Evolutionary conservation across 2,797 vertebrate genomes (phyloP).

Genomic region (Neopelma chrysocephalum): DNA sequence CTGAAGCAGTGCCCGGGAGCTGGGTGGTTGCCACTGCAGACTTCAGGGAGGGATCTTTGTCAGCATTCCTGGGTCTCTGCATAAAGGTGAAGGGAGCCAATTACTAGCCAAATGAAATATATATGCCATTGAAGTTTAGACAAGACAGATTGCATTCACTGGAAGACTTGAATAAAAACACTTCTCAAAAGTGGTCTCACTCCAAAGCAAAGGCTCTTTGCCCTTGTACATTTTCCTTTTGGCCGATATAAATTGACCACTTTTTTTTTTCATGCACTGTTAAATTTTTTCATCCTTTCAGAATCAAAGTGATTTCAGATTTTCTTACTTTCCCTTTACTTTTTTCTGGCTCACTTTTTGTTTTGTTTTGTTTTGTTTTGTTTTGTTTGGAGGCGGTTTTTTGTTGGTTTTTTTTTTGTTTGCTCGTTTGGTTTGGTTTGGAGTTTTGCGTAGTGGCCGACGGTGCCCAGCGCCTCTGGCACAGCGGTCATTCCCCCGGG

Average conservation of each 20-base stretch:
- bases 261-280: rapidly evolving
- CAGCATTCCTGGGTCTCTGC: background rate
- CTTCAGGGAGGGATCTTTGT: slow-evolving; percentile 25
- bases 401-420: background rate
- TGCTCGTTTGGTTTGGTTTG: too few relatives aligned
- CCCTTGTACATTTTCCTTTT: background rate
- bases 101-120: slow-evolving; percentile 12
- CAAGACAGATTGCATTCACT: background rate
- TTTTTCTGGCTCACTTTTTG: background rate
- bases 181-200: background rate
- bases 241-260: background rate
- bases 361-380: background rate
- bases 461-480: background rate
- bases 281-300: background rate
- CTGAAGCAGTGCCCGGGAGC: background rate
- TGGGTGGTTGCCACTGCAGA: background rate
- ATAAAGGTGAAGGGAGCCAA: background rate
- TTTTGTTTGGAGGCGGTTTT: too few relatives aligned
- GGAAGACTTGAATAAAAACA: background rate
- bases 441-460: too few relatives aligned
- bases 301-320: background rate
- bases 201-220: background rate
- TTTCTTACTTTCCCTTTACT: background rate
- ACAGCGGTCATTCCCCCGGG: rapidly evolving
- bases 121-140: slow-evolving; percentile 3